Evolutionary conservation across 2,888 invertebrate species (phyloP).

Genomic region (Tenthredo distinguenda): DNA sequence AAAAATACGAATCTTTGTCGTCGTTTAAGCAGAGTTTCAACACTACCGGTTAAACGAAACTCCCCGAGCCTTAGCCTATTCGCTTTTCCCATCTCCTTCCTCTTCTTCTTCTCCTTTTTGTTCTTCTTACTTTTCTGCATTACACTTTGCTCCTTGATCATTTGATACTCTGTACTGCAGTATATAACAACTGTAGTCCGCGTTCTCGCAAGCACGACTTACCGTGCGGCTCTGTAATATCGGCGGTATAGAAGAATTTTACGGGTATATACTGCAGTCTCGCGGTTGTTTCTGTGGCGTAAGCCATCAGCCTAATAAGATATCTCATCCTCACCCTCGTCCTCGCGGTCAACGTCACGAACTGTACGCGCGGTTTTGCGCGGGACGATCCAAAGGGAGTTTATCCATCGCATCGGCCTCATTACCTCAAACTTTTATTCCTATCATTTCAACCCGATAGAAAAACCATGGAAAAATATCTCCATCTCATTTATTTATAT

Average conservation of each 20-base stretch:
- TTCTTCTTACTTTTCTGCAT: slow-evolving; percentile 61
- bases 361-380: neutral
- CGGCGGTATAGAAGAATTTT: slow-evolving; percentile 54
- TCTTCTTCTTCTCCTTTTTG: neutral
- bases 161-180: slow-evolving; percentile 37
- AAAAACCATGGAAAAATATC: too few relatives aligned
- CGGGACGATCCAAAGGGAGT: neutral
- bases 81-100: neutral
- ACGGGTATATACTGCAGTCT: slow-evolving; percentile 46
- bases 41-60: neutral
- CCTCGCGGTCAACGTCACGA: slow-evolving; percentile 40
- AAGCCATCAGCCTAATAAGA: slow-evolving; percentile 45
- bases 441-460: neutral
- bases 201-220: slow-evolving; percentile 51
- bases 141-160: slow-evolving; percentile 22
- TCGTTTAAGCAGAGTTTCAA: too few relatives aligned
- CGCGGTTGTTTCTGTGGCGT: slow-evolving; percentile 50
- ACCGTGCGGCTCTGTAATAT: slow-evolving; percentile 61
- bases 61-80: neutral
- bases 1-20: too few relatives aligned
- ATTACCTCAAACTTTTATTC: neutral
- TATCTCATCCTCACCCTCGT: slow-evolving; percentile 5
- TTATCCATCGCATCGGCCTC: neutral
- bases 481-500: too few relatives aligned
- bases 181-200: slow-evolving; percentile 51